phyloP scores from a whole-genome alignment of 1,140 invertebrate genomes.

The Holcopasites calliopsidis region DNA sequence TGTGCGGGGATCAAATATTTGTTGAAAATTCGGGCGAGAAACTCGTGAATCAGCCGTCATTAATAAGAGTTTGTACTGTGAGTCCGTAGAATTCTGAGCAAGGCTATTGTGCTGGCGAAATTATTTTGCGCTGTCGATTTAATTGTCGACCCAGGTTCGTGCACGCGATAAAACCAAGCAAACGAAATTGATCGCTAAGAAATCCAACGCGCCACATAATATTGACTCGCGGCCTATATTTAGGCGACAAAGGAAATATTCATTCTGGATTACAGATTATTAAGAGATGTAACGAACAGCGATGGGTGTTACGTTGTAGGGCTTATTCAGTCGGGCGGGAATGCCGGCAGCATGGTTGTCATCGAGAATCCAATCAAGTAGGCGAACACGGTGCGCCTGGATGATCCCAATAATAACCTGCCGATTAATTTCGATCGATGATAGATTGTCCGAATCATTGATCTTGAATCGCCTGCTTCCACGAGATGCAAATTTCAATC shows the following conservation, averaged over 20 bases:
- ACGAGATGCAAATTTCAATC: slow-evolving; percentile 17
- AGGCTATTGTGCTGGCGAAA: too few species aligned
- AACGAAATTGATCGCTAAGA: neutral
- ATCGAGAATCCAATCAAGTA: slow-evolving; percentile 33
- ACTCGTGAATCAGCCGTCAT: too few species aligned
- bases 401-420: slow-evolving; percentile 30
- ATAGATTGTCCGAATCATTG: slow-evolving; percentile 28
- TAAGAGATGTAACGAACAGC: slow-evolving; percentile 2
- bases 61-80: too few species aligned
- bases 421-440: slow-evolving; percentile 33
- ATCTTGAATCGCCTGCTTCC: slow-evolving; percentile 17
- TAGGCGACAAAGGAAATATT: neutral
- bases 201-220: too few species aligned
- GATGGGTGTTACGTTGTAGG: neutral
- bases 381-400: neutral
- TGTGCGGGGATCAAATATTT: too few species aligned
- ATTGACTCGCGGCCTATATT: too few species aligned
- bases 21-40: too few species aligned
- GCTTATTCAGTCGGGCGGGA: neutral
- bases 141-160: too few species aligned
- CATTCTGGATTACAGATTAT: neutral
- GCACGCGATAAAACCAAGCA: too few species aligned
- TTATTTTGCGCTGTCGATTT: too few species aligned
- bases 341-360: slow-evolving; percentile 21
- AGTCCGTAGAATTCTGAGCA: too few species aligned